Conservation (phyloP, 2,888 invertebrate genomes). For the Reticulitermes lucifugus region DNA sequence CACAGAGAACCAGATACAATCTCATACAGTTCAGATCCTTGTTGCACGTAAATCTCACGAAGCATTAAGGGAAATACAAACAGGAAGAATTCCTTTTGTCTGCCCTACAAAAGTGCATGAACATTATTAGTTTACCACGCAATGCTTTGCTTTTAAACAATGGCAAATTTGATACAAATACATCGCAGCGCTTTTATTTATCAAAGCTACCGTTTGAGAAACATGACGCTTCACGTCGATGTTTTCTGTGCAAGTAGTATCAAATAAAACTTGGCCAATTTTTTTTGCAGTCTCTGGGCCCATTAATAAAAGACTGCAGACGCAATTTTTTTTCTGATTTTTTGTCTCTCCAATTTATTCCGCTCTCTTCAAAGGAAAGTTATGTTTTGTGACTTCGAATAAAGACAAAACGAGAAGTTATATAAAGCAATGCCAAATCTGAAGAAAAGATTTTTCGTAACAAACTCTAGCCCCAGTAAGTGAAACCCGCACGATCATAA, state of each 20-base stretch:
- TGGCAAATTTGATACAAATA: neutral
- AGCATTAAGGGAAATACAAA: neutral
- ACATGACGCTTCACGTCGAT: neutral
- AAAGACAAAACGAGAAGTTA: constrained; percentile 2
- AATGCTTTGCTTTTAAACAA: neutral
- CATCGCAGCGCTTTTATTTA: neutral
- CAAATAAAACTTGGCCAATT: neutral
- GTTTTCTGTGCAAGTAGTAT: neutral
- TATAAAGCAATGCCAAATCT: constrained; percentile 21
- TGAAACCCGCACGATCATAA: neutral
- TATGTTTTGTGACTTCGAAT: neutral
- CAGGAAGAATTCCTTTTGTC: neutral
- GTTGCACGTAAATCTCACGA: neutral
- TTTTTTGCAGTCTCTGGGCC: neutral
- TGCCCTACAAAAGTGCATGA: neutral
- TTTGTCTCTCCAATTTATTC: constrained; percentile 1
- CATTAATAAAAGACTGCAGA: constrained; percentile 9
- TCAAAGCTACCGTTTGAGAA: too few species aligned
- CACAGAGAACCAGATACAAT: neutral
- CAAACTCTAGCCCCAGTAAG: neutral
- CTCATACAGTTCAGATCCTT: neutral
- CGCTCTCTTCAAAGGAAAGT: constrained; percentile 3
- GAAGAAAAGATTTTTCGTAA: constrained; percentile 21
- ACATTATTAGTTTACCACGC: neutral
- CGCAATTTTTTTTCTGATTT: neutral